Conservation (phyloP, 2,113 vertebrate species). For the Synchiropus splendidus region DNA sequence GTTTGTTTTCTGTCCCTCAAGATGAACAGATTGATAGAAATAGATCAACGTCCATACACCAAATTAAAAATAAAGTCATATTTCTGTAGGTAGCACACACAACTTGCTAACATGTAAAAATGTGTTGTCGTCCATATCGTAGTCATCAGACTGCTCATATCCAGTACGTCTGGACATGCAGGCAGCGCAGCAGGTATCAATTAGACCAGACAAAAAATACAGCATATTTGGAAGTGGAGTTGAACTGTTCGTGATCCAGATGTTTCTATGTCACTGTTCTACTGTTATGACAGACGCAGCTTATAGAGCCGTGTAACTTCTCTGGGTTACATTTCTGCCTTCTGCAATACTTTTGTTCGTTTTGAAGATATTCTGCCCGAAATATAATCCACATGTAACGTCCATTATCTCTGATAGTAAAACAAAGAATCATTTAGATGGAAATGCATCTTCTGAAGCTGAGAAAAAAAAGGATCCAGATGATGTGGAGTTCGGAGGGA, state of each 20-base stretch:
- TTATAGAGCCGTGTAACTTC: constrained; percentile 27
- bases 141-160: no score
- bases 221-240: background rate
- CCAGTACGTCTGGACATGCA: no score
- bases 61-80: no score
- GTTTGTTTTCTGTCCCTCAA: no score
- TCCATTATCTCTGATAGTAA: constrained; percentile 32
- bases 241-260: constrained; percentile 20
- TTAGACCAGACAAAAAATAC: no score
- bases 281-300: constrained; percentile 39
- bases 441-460: constrained; percentile 16
- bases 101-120: no score
- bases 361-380: constrained; percentile 17
- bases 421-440: constrained; percentile 29
- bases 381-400: constrained; percentile 43
- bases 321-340: constrained; percentile 31
- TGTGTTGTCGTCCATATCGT: no score
- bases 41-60: no score
- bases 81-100: no score
- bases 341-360: constrained; percentile 26
- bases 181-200: no score
- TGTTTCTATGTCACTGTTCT: constrained; percentile 34
- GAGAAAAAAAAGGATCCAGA: constrained; percentile 21
- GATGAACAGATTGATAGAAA: no score
- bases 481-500: no score